Base-by-base conservation (phyloP, 2,888 invertebrate species). In the Imbricaverruca yamaguchii region DNA sequence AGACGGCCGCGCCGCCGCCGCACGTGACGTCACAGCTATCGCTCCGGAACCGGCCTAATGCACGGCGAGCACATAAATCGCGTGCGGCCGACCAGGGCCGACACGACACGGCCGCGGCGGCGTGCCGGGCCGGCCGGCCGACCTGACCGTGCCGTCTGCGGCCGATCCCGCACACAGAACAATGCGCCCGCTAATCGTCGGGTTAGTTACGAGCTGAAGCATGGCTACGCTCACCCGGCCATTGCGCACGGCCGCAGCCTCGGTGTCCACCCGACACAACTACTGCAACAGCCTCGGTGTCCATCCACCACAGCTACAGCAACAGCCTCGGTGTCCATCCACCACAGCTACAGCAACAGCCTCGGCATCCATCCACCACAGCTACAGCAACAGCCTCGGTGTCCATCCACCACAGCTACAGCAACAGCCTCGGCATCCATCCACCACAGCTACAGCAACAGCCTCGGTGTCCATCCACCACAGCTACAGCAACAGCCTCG, bases 41-140 rank as follows among this genome's bases (percentile, higher is more conserved):
- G 61, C 67, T 7, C 67, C 67, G 67, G 67, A 67, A 67, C 67
- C 12, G n/a, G 4, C n/a, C 67, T 67, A 67, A 67, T 67, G 67
- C 25, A 23, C 25, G 23, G 4, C 25, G 12, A 13, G 13, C 53
- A 53, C 74, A 74, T 74, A 74, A 74, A 74, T 74, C 23, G 21
- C 39, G 13, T 15, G 39, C n/a, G 65, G 23, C 12, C 23, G 23
- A 8, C 39, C 39, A 39, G 7, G n/a, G 61, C 21, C 61, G 65
- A 23, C 65, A 67, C 65, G 8, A 3, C 6, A 7, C 11, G n/a
- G 21, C 8, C 23, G 23, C 23, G 65, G 8, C 23, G 9, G 11
- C 4, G 65, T 8, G 21, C 9, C 23, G 11, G 21, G 15, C 7
- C 65, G 23, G 23, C 65, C 11, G 65, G 65, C 23, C 10, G 11